phyloP scores from a whole-genome alignment of 2,797 vertebrate species.

The Peromyscus eremicus region DNA sequence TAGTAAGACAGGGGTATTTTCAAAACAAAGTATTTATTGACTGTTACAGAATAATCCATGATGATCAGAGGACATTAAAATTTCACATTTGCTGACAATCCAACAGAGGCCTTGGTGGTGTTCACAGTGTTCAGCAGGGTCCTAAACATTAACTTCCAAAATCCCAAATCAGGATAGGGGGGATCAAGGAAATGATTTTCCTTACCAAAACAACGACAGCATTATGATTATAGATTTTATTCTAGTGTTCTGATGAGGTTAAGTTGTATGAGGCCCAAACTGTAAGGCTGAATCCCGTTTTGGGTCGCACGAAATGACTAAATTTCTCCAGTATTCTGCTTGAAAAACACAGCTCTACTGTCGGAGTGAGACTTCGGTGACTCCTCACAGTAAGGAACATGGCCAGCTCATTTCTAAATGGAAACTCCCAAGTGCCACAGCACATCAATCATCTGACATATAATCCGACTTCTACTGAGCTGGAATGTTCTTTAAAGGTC shows the following conservation, averaged over 20 bases:
- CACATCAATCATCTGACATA: conserved; percentile 55
- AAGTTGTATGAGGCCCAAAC: not conserved
- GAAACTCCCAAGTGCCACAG: conserved; percentile 70
- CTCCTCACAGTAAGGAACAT: conserved; percentile 23
- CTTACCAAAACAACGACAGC: not conserved
- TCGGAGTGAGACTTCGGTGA: not conserved
- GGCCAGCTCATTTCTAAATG: conserved; percentile 60
- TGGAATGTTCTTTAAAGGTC: conserved; percentile 67
- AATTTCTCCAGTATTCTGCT: conserved; percentile 31
- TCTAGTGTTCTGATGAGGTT: not conserved
- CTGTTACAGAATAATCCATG: not conserved
- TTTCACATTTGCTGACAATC: conserved; percentile 49
- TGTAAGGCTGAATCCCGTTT: conserved; percentile 21
- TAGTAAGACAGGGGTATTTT: not conserved
- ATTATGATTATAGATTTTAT: not conserved
- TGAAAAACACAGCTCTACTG: conserved; percentile 14
- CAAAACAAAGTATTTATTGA: not conserved
- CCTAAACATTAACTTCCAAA: not conserved
- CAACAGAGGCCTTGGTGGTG: not conserved
- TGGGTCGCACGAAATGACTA: not conserved
- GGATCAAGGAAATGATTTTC: not conserved
- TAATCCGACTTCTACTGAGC: conserved; percentile 34
- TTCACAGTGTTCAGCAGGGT: not conserved
- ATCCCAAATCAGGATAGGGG: not conserved
- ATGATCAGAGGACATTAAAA: conserved; percentile 11